These are phyloP conservation scores for Ardeotis arabs DNA, from an alignment of 2,113 vertebrate species.

Conservation along the genomic window DNA sequence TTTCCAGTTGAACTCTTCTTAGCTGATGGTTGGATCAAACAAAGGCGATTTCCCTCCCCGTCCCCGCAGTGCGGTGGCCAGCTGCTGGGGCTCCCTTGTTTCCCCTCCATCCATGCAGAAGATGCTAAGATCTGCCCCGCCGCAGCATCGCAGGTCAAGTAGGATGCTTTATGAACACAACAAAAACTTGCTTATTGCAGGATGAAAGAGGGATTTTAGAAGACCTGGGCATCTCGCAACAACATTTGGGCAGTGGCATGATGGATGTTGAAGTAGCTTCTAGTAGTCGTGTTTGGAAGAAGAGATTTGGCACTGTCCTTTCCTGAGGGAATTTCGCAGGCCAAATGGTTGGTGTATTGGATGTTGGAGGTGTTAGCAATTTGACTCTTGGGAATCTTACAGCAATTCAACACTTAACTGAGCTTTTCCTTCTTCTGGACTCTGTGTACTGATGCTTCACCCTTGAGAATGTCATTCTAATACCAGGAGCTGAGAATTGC, in stretches of 20 bases:
- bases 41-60: background rate
- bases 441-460: background rate
- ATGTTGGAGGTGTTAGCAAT: background rate
- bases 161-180: background rate
- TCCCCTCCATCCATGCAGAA: background rate
- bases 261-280: background rate
- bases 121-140: background rate
- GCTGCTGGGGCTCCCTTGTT: background rate
- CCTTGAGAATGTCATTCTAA: background rate
- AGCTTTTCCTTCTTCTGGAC: background rate
- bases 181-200: background rate
- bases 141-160: rapidly evolving
- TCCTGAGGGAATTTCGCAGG: background rate
- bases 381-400: background rate
- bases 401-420: background rate
- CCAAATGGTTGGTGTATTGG: background rate
- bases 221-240: background rate
- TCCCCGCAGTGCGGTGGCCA: rapidly evolving
- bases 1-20: background rate
- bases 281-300: background rate
- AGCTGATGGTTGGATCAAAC: background rate
- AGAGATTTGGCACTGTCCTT: background rate
- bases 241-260: background rate
- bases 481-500: rapidly evolving
- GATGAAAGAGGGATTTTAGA: background rate